Evolutionary conservation across 1,140 invertebrate species (phyloP), one percentile per base, ranked within the genome.

Genomic region (Pentalonia nigronervosa): DNA sequence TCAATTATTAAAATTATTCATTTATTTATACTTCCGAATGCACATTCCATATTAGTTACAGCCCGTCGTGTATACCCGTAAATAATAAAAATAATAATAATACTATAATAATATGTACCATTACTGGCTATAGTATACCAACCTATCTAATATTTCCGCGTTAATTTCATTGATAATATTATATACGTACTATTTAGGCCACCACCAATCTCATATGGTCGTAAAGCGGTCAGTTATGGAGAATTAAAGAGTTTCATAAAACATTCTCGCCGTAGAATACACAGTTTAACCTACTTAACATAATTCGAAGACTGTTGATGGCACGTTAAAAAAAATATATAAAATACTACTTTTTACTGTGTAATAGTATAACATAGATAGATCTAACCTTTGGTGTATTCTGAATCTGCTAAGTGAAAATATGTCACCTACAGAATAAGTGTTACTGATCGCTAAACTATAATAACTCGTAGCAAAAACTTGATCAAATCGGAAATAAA

Each of bases 1-100:
- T 90, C 36, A 56, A 90, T 90, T 47, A 90, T 76, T 76, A 34
- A 50, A 30, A 30, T 14, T 25, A 21, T 67, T 20, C n/a, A 30
- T 36, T 60, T 90, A n/a, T 67, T 90, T 60, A 20, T n/a, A n/a
- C 23, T 45, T 47, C 20, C 4, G 7, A 67, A 81, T 67, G n/a
- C 47, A 47, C 8, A 91, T 76, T 76, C 30, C 56, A n/a, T 81
- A 91, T 50, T 92, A 92, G n/a, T 92, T 50, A 92, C 67, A 92
- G 67, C 7, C 17, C 8, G 25, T 67, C 21, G 20, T 36, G 25
- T 36, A 53, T 53, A 36, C 30, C 7, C 23, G 34, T 34, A 30
- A 50, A 91, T n/a, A 34, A 41, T n/a, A 36, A 36, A 36, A 45
- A 45, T 23, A 30, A n/a, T 67, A 41, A 41, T 41, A 41, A 41